Conservation (phyloP, 1,140 invertebrate species). For the Saccostrea echinata region DNA sequence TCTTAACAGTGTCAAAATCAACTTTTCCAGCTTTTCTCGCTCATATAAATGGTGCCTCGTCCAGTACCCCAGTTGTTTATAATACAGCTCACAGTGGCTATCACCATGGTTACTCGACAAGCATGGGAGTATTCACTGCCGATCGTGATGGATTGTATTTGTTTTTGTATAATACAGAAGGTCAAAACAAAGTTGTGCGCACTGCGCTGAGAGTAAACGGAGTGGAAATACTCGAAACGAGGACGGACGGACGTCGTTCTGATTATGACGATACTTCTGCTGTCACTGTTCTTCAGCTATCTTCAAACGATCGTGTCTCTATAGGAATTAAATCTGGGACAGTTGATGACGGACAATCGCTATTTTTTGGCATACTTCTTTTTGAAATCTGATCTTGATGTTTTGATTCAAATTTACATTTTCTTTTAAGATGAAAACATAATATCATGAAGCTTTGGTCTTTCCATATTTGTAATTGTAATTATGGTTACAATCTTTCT, state of each 20-base stretch:
- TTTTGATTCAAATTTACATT: too few relatives aligned
- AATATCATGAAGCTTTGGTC: too few relatives aligned
- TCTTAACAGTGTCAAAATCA: neutral
- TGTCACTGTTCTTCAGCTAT: neutral
- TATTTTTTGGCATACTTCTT: neutral
- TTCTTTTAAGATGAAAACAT: too few relatives aligned
- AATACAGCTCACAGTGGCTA: neutral
- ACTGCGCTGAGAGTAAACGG: neutral
- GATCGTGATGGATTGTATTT: neutral
- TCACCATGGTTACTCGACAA: neutral
- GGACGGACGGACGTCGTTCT: neutral
- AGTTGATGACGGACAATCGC: neutral
- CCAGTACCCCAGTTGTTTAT: neutral
- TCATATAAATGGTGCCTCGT: neutral
- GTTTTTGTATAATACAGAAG: constrained; percentile 6
- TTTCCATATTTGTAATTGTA: too few relatives aligned
- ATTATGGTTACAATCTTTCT: too few relatives aligned
- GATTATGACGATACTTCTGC: neutral
- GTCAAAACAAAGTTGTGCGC: neutral
- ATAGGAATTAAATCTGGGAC: neutral
- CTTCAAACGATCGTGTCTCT: neutral
- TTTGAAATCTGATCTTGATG: neutral
- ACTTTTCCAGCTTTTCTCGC: neutral
- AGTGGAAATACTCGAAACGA: neutral
- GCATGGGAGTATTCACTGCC: neutral